phyloP scores from a whole-genome alignment of 1,140 invertebrate genomes.

The Babylonia areolata region DNA sequence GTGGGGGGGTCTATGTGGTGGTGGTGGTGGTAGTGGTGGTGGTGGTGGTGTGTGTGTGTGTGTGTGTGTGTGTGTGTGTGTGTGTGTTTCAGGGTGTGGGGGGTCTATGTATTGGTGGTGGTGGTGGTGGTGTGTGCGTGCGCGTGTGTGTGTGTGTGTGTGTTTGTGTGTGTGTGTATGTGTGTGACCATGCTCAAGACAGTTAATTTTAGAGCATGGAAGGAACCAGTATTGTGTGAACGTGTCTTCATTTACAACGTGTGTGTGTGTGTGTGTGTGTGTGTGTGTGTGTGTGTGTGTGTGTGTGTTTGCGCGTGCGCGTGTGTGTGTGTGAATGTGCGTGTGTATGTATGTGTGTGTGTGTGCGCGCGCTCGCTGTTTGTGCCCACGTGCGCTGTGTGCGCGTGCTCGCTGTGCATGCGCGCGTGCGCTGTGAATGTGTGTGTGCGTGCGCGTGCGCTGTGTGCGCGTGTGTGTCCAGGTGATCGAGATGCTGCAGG shows the following conservation, averaged over 20 bases:
- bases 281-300: background rate
- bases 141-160: background rate
- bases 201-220: no score
- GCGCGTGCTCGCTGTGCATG: background rate
- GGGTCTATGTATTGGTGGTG: background rate
- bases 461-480: background rate
- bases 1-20: no score
- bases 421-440: background rate
- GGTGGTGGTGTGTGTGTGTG: no score
- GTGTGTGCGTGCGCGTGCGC: background rate
- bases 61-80: no score
- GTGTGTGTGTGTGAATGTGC: background rate
- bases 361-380: no score
- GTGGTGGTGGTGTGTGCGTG: background rate
- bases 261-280: no score
- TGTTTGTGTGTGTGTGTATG: background rate
- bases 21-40: no score
- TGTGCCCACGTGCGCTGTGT: background rate
- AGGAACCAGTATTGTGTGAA: no score
- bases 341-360: background rate
- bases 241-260: no score
- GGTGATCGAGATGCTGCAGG: constrained; percentile 2
- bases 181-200: no score
- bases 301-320: background rate
- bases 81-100: background rate